Base-by-base conservation (phyloP, 2,113 vertebrate species). In the Haliaeetus leucogaster region DNA sequence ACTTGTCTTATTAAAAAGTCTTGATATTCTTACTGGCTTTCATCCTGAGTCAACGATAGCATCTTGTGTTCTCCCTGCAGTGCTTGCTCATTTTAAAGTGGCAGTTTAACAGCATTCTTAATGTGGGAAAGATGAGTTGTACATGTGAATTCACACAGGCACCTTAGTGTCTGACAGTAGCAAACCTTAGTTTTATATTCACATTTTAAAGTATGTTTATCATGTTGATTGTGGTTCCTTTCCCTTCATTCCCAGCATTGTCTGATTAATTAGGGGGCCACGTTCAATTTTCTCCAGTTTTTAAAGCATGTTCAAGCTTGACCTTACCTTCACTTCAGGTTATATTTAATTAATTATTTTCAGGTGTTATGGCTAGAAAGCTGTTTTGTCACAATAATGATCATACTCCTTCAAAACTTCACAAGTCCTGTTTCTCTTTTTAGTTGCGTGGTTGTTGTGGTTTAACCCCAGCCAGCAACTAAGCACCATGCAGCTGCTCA, bases 1-100 rank as follows among this genome's bases (percentile, higher is more conserved):
- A 52, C 82, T 84, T 83, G 26, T 80, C 7, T 26, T 62, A 59
- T 26, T 84, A 70, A 65, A 22, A 70, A 56, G 18, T 56, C 19
- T 81, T 81, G 19, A 4, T 74, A 32, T 52, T 71, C 70, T 89
- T 81, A 16, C 4, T 50, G 65, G 22, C 77, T 87, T 89, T 86
- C 32, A 38, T 85, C 1, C 1, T 1, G 0, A 55, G 26, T 81
- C 71, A 74, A 5, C 0, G 0, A 40, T 52, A 52, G 25, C 8
- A 5, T 58, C 56, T 84, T 65, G 7, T 42, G 23, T 71, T 82
- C 40, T 68, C 15, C 68, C 17, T 93, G 53, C n/a, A 56, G 30
- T 90, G 17, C 32, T 22, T 81, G 10, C 45, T 25, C 11, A 6
- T 91, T 91, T 94, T 66, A 27, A 66, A 73, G 48, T 58, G 36